Conservation (phyloP, 1,140 invertebrate genomes). For the Heliconius eleuchia region DNA sequence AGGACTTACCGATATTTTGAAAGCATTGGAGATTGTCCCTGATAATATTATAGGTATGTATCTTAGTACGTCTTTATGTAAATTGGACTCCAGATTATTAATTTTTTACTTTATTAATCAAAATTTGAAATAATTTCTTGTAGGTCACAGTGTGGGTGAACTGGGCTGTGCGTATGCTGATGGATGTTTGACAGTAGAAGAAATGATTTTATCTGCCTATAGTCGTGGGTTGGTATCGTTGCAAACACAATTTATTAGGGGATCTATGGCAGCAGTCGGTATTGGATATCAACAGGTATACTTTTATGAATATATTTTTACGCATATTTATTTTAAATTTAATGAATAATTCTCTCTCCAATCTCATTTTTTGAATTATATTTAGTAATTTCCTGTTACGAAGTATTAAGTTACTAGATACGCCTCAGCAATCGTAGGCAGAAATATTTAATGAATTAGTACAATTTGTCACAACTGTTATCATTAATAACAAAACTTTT, state of each 20-base stretch:
- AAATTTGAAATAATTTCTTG: not conserved
- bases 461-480: no score
- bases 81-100: not conserved
- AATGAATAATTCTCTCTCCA: no score
- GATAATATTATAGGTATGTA: slow-evolving; percentile 42
- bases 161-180: slow-evolving; percentile 93
- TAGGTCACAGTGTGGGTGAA: slow-evolving; percentile 89
- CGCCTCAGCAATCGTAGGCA: no score
- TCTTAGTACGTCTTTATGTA: not conserved
- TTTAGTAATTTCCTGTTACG: no score
- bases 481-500: no score
- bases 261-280: slow-evolving; percentile 63
- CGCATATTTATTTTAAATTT: no score
- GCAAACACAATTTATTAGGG: slow-evolving; percentile 41
- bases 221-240: slow-evolving; percentile 39
- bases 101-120: not conserved
- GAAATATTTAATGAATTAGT: no score
- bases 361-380: no score
- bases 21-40: slow-evolving; percentile 78
- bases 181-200: slow-evolving; percentile 89
- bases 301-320: no score
- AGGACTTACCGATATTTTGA: slow-evolving; percentile 87
- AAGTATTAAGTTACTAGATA: no score
- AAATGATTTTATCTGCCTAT: slow-evolving; percentile 87
- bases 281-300: slow-evolving; percentile 78